These are phyloP conservation scores for Apotomis turbidana DNA, from an alignment of 2,888 invertebrate species.

Conservation along the genomic window DNA sequence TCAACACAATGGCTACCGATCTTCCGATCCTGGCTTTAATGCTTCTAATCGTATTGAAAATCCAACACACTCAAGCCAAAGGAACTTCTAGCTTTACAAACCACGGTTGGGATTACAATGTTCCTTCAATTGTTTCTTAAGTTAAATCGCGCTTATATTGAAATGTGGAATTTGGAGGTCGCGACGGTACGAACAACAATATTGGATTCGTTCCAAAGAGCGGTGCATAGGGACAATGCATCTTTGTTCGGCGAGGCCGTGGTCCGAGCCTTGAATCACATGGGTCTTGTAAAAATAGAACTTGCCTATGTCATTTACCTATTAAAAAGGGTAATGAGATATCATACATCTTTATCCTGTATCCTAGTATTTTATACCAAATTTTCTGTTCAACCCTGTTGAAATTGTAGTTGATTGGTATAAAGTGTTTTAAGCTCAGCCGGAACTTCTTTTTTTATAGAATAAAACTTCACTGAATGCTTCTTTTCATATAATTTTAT, in stretches of 20 bases:
- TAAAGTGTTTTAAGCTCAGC: too few relatives aligned
- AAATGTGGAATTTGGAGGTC: conserved; percentile 82
- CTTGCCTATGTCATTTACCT: conserved; percentile 26
- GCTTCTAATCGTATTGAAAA: conserved; percentile 63
- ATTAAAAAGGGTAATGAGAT: neutral
- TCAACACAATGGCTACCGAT: conserved; percentile 69
- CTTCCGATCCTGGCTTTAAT: conserved; percentile 72
- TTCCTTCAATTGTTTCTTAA: conserved; percentile 45
- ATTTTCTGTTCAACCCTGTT: too few relatives aligned
- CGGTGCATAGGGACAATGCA: conserved; percentile 74
- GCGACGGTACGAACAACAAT: conserved; percentile 72
- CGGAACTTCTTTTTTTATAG: too few relatives aligned
- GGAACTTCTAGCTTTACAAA: conserved; percentile 22
- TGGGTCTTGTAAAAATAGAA: conserved; percentile 45
- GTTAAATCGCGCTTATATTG: conserved; percentile 58
- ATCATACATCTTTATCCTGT: neutral
- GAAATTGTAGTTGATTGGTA: too few relatives aligned
- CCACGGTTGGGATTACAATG: conserved; percentile 45
- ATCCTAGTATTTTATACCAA: too few relatives aligned
- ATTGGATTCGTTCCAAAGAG: conserved; percentile 81
- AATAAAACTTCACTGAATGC: too few relatives aligned
- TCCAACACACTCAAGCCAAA: conserved; percentile 41
- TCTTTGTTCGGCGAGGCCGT: conserved; percentile 68
- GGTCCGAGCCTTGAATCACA: conserved; percentile 65
- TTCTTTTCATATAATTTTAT: too few relatives aligned